Conservation (phyloP, 2,113 vertebrate species). For the Leptosomus discolor region DNA sequence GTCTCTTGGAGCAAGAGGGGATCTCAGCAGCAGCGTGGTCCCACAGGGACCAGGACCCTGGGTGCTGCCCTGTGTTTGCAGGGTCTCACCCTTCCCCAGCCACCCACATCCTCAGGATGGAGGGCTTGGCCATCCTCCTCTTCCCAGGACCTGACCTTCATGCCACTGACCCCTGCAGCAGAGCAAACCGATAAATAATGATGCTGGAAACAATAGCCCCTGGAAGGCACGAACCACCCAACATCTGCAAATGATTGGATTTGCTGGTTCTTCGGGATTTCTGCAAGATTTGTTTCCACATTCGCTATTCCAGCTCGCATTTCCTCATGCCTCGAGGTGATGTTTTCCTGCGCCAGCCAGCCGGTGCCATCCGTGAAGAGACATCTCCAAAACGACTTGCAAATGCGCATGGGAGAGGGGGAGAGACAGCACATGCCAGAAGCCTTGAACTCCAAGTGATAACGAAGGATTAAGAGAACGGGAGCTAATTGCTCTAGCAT, state of each 20-base stretch:
- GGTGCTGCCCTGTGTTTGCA: background rate
- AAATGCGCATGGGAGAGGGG: background rate
- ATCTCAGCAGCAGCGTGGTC: background rate
- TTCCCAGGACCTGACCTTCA: background rate
- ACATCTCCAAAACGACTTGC: background rate
- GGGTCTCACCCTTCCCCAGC: background rate
- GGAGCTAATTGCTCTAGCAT: background rate
- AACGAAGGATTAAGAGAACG: background rate
- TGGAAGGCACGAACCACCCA: slow-evolving; percentile 29
- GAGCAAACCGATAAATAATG: background rate
- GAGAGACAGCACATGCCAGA: background rate
- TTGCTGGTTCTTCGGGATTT: background rate
- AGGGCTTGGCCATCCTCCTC: background rate
- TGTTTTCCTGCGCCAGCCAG: background rate
- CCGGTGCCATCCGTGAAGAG: background rate
- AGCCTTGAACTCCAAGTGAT: background rate
- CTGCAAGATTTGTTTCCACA: slow-evolving; percentile 22
- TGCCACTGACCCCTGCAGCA: background rate
- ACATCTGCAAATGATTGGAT: slow-evolving; percentile 37
- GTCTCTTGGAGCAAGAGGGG: background rate
- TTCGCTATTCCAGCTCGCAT: background rate
- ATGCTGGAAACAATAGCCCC: background rate
- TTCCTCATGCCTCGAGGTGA: background rate
- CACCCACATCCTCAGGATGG: background rate
- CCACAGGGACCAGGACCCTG: fast-evolving